Base-by-base conservation (phyloP, 2,797 vertebrate genomes). In the Cossypha polioptera region DNA sequence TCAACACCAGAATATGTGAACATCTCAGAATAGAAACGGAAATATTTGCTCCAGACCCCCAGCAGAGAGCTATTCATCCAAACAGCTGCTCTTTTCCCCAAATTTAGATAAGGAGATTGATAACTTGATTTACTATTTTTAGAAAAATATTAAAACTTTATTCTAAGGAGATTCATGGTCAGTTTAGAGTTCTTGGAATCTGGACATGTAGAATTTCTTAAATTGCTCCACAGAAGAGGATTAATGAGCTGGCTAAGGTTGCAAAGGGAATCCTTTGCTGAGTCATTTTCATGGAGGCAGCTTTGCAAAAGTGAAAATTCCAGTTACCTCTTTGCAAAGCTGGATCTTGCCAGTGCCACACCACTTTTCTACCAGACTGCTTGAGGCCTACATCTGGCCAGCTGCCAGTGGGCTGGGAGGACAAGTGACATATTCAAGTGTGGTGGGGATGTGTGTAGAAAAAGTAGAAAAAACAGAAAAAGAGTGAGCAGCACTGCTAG, bases 1-100 rank as follows among this genome's bases (percentile, higher is more conserved):
- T 45, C 1, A 1, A 51, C 10, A 31, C 15, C 0, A 0, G 28
- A 31, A 20, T 31, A n/a, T 7, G 29, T 62, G 67, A 69, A 20
- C 11, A 36, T 58, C 11, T 68, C 59, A 36, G 28, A 91, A 79
- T 3, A 36, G 43, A 85, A 86, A 83, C 47, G 2, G 22, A 79
- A 85, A 33, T 14, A 51, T 74, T 31, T 66, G 28, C 36, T 76
- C 18, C 28, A 58, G 38, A 5, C 16, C 8, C 24, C 42, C 51
- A 78, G 22, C 47, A 72, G n/a, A 35, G 10, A 42, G 18, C 7
- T 3, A 3, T 51, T 95, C 10, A 47, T 68, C n/a, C n/a, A 68
- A 74, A 55, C 11, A 82, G n/a, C 10, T 76, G 20, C 18, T 77
- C 28, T 78, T 68, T 35, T 6, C 33, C 74, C 13, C 58, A 51